Evolutionary conservation across 2,888 invertebrate species (phyloP).

Genomic region (Dryobota labecula): DNA sequence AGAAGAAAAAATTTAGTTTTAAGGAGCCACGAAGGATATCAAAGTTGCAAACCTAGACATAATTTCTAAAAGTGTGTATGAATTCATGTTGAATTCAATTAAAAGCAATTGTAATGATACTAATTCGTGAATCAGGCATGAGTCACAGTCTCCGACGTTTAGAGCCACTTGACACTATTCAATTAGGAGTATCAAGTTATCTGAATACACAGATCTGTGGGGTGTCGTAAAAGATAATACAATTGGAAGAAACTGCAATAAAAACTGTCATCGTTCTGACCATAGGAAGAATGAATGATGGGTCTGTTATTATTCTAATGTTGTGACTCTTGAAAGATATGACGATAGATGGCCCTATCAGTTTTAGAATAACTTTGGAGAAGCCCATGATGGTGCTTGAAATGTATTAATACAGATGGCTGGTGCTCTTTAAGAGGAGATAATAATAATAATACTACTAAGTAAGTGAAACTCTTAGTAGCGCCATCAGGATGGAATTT

Average conservation of each 20-base stretch:
- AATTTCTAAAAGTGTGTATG: slow-evolving; percentile 26
- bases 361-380: background rate
- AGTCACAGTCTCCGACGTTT: slow-evolving; percentile 52
- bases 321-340: background rate
- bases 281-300: background rate
- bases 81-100: slow-evolving; percentile 49
- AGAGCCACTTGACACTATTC: slow-evolving; percentile 25
- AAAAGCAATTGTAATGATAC: slow-evolving; percentile 54
- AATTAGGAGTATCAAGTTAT: slow-evolving; percentile 46
- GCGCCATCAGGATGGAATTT: too few relatives aligned
- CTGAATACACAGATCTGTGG: slow-evolving; percentile 2
- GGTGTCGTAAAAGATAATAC: slow-evolving; percentile 14
- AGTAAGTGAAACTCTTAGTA: too few relatives aligned
- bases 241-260: slow-evolving; percentile 15
- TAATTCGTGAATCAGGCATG: slow-evolving; percentile 57
- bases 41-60: background rate
- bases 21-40: background rate
- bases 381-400: background rate
- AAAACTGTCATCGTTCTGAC: background rate
- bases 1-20: background rate
- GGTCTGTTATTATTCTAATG: background rate
- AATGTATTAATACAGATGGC: too few relatives aligned
- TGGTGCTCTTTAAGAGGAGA: too few relatives aligned
- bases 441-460: too few relatives aligned
- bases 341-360: too few relatives aligned